These are phyloP conservation scores for Lithophane semibrunnea DNA, from an alignment of 2,888 invertebrate genomes.

Conservation along the genomic window DNA sequence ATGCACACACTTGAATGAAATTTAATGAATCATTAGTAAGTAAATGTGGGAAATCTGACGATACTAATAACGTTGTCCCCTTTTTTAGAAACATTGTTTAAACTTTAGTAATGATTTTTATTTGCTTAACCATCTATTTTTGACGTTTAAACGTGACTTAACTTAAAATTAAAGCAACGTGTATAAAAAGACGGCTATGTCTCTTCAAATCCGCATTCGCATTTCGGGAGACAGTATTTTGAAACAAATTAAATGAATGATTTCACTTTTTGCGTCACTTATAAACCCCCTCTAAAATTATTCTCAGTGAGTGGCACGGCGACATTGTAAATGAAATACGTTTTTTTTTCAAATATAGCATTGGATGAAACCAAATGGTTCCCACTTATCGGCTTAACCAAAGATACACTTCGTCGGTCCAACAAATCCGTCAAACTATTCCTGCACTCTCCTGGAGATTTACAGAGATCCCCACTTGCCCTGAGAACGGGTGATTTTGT, in stretches of 20 bases:
- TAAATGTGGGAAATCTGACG: background rate
- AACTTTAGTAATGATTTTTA: no score
- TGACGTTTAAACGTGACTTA: no score
- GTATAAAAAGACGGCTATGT: background rate
- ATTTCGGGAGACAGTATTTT: background rate
- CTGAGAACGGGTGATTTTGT: conserved; percentile 69
- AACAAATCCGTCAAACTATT: conserved; percentile 42
- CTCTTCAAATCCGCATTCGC: background rate
- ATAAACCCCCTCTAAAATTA: background rate
- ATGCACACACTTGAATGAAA: conserved; percentile 9
- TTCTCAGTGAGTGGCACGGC: background rate
- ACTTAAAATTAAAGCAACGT: no score
- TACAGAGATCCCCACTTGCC: conserved; percentile 56
- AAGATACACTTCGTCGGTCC: conserved; percentile 7
- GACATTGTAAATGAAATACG: background rate
- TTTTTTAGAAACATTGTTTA: no score
- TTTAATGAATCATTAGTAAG: background rate
- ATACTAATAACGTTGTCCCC: background rate
- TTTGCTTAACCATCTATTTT: no score
- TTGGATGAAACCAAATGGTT: background rate
- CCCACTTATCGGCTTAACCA: conserved; percentile 6
- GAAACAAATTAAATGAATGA: background rate
- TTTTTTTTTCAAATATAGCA: accelerated
- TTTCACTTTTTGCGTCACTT: background rate
- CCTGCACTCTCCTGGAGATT: conserved; percentile 51